Evolutionary conservation across 2,113 vertebrate species (phyloP).

Genomic region (Brienomyrus brachyistius): DNA sequence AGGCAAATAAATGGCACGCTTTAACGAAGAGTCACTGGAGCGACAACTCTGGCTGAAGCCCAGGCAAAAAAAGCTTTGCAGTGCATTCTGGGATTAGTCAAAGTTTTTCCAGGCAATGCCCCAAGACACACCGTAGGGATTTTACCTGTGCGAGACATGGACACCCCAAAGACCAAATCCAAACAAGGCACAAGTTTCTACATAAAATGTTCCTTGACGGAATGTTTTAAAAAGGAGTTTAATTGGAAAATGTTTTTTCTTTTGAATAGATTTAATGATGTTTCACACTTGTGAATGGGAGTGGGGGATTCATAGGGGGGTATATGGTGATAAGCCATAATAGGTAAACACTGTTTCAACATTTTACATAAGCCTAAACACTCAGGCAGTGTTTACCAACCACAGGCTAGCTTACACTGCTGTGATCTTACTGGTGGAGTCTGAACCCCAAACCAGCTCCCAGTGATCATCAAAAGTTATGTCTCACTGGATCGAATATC

Average conservation of each 20-base stretch:
- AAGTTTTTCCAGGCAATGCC: background rate
- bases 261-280: background rate
- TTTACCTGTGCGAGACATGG: background rate
- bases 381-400: background rate
- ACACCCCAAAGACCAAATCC: background rate
- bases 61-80: background rate
- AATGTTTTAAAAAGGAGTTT: background rate
- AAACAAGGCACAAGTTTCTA: background rate
- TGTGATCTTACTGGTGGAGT: background rate
- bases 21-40: slow-evolving; percentile 12
- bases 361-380: background rate
- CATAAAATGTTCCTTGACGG: background rate
- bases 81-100: background rate
- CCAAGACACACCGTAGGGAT: background rate
- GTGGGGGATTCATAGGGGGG: background rate
- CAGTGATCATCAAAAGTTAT: background rate
- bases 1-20: background rate
- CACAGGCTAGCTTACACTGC: background rate
- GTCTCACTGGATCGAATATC: background rate
- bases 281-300: background rate
- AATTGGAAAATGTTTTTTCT: background rate
- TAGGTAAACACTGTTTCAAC: too few species aligned
- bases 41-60: background rate
- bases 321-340: background rate
- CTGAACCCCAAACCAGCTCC: background rate